phyloP scores from a whole-genome alignment of 2,888 invertebrate species.

The Drosophila infuscata region DNA sequence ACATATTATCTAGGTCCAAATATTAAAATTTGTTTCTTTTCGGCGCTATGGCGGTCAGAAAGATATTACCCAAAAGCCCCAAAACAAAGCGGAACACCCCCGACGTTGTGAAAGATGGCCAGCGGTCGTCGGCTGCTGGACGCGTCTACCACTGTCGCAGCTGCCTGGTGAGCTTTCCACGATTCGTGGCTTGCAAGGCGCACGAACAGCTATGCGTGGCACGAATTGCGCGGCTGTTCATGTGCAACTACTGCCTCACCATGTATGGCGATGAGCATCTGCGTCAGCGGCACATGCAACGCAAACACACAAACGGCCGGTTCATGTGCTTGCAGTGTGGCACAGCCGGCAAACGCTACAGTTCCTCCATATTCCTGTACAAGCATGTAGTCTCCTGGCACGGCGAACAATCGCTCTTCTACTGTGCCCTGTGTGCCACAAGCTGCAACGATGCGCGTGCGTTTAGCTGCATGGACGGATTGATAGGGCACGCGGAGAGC shows the following conservation, averaged over 20 bases:
- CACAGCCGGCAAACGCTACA: constrained; percentile 61
- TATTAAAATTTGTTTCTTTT: neutral
- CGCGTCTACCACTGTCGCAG: constrained; percentile 54
- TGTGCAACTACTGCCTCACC: constrained; percentile 63
- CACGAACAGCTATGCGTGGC: constrained; percentile 57
- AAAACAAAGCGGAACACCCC: neutral
- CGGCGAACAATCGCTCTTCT: constrained; percentile 65
- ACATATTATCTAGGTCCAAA: neutral
- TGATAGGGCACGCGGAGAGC: constrained; percentile 54
- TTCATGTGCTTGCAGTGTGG: constrained; percentile 65
- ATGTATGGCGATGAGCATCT: constrained; percentile 60
- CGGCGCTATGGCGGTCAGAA: neutral
- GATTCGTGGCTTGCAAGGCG: constrained; percentile 48
- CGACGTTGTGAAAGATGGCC: neutral
- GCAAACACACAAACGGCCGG: constrained; percentile 53
- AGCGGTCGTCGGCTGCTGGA: neutral
- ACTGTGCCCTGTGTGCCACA: constrained; percentile 64
- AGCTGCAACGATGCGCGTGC: constrained; percentile 56
- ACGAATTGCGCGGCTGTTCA: constrained; percentile 42
- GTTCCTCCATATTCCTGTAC: constrained; percentile 55
- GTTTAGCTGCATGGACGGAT: constrained; percentile 43
- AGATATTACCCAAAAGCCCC: constrained; percentile 37
- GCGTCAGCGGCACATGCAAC: constrained; percentile 50
- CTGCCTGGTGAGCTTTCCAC: constrained; percentile 48
- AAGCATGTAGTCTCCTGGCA: constrained; percentile 68